Evolutionary conservation across 1,140 invertebrate species (phyloP), one percentile per base, ranked within the genome.

Genomic region (Caenorhabditis brenneri): DNA sequence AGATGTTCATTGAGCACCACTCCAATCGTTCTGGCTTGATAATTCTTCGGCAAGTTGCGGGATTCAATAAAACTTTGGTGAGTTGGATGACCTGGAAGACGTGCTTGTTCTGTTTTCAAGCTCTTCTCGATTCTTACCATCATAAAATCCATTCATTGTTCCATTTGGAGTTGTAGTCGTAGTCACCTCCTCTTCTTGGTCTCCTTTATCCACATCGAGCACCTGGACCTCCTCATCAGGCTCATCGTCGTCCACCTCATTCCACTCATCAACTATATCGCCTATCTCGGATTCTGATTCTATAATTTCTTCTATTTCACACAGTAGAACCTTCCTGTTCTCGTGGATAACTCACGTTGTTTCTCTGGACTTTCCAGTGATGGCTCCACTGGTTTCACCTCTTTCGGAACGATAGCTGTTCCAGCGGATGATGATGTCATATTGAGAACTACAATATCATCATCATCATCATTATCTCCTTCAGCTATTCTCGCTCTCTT

Each of bases 241-340:
- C n/a, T n/a, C 79, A 10, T n/a, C 24, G 7, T 65, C 65, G 15
- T 74, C 65, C 19, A 12, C 16, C 36, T 39, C 65, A 46, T 74
- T 29, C 65, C 65, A 74, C 15, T 74, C 65, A 24, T 74, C 65
- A 15, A 74, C 36, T 24, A 74, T 74, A 46, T 74, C 65, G 9
- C 65, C 65, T 12, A 74, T 74, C 42, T 74, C 65, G 1, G n/a
- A 16, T 2, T 42, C 65, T 2, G 36, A 74, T 12, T 42, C 65
- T 39, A 9, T 2, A 74, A 46, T 29, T 24, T 51, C 49, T 51
- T 51, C 49, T 51, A n/a, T n/a, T 2, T 16, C n/a, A 3, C 2
- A 22, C 19, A n/a, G 22, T 51, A 1, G 19, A n/a, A n/a, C n/a
- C n/a, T n/a, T n/a, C n/a, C n/a, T n/a, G n/a, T n/a, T n/a, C n/a